Conservation (phyloP, 2,113 vertebrate genomes). For the Eurystomus gularis region DNA sequence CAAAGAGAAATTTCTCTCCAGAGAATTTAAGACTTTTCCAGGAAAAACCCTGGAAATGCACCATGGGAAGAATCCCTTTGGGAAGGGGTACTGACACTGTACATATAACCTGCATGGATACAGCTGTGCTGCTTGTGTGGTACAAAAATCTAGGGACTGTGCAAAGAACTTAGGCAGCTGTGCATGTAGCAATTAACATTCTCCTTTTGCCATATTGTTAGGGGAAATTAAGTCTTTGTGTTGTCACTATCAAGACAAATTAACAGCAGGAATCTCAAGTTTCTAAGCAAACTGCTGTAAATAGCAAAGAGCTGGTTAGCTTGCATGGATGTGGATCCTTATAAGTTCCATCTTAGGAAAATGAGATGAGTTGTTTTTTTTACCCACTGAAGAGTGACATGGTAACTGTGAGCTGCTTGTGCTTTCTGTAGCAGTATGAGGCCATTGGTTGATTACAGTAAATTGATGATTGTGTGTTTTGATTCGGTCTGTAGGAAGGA, state of each 20-base stretch:
- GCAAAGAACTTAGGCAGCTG: not conserved
- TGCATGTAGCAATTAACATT: not conserved
- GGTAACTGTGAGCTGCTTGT: not conserved
- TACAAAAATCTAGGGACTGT: not conserved
- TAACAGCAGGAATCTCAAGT: rapidly evolving
- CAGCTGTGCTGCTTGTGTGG: not conserved
- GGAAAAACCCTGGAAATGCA: not conserved
- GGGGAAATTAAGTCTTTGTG: not conserved
- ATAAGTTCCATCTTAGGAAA: not conserved
- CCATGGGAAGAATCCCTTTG: not conserved
- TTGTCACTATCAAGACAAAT: rapidly evolving
- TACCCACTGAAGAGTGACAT: not conserved
- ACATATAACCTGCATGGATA: rapidly evolving
- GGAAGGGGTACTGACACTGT: not conserved
- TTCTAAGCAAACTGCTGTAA: not conserved
- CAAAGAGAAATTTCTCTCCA: too few species aligned
- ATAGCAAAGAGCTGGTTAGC: not conserved
- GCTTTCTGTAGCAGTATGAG: not conserved
- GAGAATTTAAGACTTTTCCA: too few species aligned
- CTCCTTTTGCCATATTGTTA: rapidly evolving
- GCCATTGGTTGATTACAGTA: not conserved
- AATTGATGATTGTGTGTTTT: not conserved
- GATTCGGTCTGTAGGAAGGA: rapidly evolving
- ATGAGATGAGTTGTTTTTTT: not conserved
- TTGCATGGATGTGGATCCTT: not conserved